A percentile compares a stretch with the other conserved stretches of the same genome.
Conservation (phyloP, 2,888 invertebrate species). For the Folsomia candida region DNA sequence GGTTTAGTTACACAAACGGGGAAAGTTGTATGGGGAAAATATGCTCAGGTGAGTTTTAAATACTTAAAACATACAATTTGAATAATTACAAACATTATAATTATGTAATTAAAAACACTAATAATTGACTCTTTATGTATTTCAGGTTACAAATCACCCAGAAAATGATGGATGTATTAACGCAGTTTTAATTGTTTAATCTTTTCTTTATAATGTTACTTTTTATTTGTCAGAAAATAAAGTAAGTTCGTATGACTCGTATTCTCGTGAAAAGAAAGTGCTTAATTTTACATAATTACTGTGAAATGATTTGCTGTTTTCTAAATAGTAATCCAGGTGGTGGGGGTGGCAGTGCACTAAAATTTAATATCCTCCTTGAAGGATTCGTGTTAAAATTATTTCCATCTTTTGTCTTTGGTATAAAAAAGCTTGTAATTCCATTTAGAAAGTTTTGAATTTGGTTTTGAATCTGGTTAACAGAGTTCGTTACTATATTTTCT, state of each 20-base stretch:
- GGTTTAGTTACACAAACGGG: conserved; percentile 98
- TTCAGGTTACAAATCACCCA: conserved; percentile 98
- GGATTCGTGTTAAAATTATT: no score
- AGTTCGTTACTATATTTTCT: not conserved
- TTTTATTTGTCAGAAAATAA: not conserved
- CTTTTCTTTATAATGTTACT: not conserved
- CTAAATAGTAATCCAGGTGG: not conserved
- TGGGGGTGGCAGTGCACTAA: not conserved
- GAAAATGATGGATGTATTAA: conserved; percentile 99
- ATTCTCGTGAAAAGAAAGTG: not conserved
- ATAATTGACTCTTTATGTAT: no score
- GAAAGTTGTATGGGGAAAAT: conserved; percentile 99
- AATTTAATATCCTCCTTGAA: no score
- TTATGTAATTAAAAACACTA: no score
- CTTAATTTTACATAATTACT: not conserved
- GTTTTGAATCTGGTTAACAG: conserved; percentile 2
- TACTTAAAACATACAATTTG: no score
- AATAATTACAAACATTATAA: no score
- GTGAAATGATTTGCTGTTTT: not conserved
- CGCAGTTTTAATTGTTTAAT: conserved; percentile 90
- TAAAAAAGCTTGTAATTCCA: conserved; percentile 10
- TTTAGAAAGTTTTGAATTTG: conserved; percentile 9
- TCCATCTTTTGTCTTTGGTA: no score
- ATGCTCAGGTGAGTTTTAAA: no score
- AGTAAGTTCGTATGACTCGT: not conserved